Percentiles rank a stretch among this genome's conserved stretches.
Evolutionary conservation across 2,797 vertebrate genomes (phyloP).

Genomic region (Graptemys geographica): DNA sequence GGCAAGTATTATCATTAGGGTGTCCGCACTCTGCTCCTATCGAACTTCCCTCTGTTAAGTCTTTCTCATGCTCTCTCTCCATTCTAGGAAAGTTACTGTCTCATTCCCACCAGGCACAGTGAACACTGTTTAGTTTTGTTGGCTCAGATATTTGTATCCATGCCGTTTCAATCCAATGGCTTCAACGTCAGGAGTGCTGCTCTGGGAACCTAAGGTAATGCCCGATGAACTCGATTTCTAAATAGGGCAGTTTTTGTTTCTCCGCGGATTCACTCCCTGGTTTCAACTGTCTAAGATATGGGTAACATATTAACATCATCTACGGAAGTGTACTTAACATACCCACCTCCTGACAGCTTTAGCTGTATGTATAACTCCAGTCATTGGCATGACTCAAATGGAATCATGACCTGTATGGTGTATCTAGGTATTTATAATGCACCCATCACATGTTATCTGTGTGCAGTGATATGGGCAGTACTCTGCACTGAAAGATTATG

Average conservation of each 20-base stretch:
- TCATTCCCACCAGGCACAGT: neutral
- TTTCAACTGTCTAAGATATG: neutral
- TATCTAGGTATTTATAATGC: accelerated
- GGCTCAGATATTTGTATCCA: neutral
- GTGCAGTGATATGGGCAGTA: accelerated
- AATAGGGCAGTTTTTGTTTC: constrained; percentile 17
- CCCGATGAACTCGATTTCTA: neutral
- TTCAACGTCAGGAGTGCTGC: constrained; percentile 23
- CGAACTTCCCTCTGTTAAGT: neutral
- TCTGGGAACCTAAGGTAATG: constrained; percentile 20
- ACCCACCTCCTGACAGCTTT: neutral
- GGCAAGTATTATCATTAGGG: neutral
- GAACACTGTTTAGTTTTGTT: neutral
- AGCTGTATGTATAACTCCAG: accelerated
- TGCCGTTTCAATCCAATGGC: constrained; percentile 7
- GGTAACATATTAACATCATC: accelerated
- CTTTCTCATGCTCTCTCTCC: neutral
- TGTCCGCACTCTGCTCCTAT: accelerated
- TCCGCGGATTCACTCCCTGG: neutral
- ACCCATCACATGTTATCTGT: neutral
- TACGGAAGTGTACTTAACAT: accelerated
- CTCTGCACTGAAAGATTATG: neutral
- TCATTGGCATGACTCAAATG: no score
- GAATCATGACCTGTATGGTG: accelerated
- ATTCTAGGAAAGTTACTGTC: neutral